These are phyloP conservation scores for Phrixothrix hirtus DNA, from an alignment of 2,888 invertebrate genomes.

Conservation along the genomic window DNA sequence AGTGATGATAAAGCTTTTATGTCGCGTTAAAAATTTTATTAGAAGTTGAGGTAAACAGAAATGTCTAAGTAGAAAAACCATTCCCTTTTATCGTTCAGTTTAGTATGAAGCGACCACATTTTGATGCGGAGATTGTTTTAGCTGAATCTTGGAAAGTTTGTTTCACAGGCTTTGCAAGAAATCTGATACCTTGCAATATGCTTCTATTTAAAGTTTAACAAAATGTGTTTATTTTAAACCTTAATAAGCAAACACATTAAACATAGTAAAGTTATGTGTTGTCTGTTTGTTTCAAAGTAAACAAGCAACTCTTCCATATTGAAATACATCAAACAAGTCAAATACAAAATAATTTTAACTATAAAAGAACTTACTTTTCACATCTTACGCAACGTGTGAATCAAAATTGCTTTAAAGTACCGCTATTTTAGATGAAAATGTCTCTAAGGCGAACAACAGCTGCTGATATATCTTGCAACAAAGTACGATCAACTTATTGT, in stretches of 20 bases:
- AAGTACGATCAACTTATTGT: conserved; percentile 29
- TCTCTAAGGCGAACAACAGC: conserved; percentile 20
- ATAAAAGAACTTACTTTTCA: conserved; percentile 6
- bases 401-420: conserved; percentile 11
- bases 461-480: conserved; percentile 26
- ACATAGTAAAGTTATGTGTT: not conserved
- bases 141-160: too few species aligned
- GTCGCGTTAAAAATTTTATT: too few species aligned
- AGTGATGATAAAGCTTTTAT: too few species aligned
- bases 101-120: too few species aligned
- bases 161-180: not conserved
- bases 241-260: not conserved
- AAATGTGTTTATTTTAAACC: not conserved
- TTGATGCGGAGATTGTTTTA: too few species aligned
- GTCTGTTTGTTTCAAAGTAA: conserved; percentile 1
- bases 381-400: conserved; percentile 16
- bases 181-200: not conserved
- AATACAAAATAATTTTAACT: conserved; percentile 4
- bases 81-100: too few species aligned
- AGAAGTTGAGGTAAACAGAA: too few species aligned
- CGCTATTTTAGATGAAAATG: conserved; percentile 15
- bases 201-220: not conserved
- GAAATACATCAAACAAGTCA: conserved; percentile 5
- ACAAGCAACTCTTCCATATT: not conserved
- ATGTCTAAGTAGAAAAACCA: too few species aligned